A percentile compares a stretch with the other conserved stretches of the same genome.
Conservation (phyloP, 1,140 invertebrate genomes). For the Goniozus legneri region DNA sequence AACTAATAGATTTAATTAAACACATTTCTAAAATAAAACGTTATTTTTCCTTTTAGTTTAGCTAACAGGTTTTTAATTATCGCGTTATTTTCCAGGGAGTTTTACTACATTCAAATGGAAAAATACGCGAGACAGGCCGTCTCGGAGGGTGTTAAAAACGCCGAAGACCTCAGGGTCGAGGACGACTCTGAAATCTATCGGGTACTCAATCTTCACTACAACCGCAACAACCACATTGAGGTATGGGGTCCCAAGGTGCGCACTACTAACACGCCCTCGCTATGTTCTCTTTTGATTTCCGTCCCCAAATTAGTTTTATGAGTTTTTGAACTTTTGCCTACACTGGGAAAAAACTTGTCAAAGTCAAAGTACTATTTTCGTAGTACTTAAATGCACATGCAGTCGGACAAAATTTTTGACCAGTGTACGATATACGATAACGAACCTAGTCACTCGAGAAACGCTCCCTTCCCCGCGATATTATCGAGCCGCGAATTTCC, state of each 20-base stretch:
- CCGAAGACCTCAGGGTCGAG: conserved; percentile 90
- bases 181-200: conserved; percentile 96
- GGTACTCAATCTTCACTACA: conserved; percentile 98
- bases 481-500: too few species aligned
- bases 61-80: conserved; percentile 20
- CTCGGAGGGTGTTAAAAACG: conserved; percentile 90
- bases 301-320: conserved; percentile 1
- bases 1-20: too few species aligned
- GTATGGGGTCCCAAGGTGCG: conserved; percentile 71
- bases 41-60: not conserved
- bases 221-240: conserved; percentile 99
- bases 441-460: too few species aligned
- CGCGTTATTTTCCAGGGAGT: conserved; percentile 79
- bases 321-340: conserved; percentile 1
- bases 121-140: conserved; percentile 98
- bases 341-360: too few species aligned
- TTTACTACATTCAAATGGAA: conserved; percentile 99
- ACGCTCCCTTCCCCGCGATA: conserved; percentile 10
- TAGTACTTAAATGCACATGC: too few species aligned
- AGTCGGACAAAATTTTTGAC: too few species aligned
- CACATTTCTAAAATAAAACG: too few species aligned
- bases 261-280: conserved; percentile 49
- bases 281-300: conserved; percentile 31
- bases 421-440: too few species aligned
- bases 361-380: too few species aligned